Conservation (phyloP, 2,888 invertebrate species). For the Harpalus rufipes region DNA sequence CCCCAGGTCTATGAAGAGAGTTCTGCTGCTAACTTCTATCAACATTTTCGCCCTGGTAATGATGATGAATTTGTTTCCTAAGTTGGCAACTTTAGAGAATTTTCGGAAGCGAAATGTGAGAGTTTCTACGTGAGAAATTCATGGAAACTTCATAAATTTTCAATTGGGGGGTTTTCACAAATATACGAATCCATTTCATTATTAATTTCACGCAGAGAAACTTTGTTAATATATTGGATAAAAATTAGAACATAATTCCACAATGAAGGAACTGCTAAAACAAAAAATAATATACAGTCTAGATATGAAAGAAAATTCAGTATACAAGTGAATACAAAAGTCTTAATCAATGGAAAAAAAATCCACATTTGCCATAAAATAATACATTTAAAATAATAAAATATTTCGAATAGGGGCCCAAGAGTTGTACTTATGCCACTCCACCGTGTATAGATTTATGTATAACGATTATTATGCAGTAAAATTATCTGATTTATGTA, state of each 20-base stretch:
- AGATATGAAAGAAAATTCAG: too few relatives aligned
- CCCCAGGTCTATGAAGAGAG: background rate
- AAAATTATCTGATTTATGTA: too few relatives aligned
- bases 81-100: slow-evolving; percentile 21
- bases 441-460: too few relatives aligned
- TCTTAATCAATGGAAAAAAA: too few relatives aligned
- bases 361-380: too few relatives aligned
- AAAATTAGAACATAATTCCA: background rate
- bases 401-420: too few relatives aligned
- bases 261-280: too few relatives aligned
- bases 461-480: too few relatives aligned
- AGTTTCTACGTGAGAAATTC: slow-evolving; percentile 20
- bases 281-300: too few relatives aligned
- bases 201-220: background rate
- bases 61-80: slow-evolving; percentile 35
- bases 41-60: slow-evolving; percentile 17
- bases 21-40: slow-evolving; percentile 24
- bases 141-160: slow-evolving; percentile 35
- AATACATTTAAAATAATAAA: too few relatives aligned
- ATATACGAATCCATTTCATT: background rate
- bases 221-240: background rate
- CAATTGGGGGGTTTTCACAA: background rate
- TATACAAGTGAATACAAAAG: too few relatives aligned
- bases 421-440: too few relatives aligned
- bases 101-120: background rate